Percentiles rank a stretch among this genome's conserved stretches.
phyloP scores from a whole-genome alignment of 1,140 invertebrate genomes.

The Oedothorax gibbosus region DNA sequence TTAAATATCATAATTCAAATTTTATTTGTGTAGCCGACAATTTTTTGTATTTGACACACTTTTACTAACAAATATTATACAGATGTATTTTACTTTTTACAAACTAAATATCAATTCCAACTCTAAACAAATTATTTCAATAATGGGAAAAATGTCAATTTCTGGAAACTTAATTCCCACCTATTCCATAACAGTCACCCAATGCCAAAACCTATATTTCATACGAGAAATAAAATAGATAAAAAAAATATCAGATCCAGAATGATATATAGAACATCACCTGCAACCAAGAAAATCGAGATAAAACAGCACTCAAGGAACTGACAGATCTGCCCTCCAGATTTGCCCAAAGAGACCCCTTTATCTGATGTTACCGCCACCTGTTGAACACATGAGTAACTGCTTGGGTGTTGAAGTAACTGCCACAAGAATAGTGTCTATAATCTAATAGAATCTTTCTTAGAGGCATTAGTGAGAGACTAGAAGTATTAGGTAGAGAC shows the following conservation, averaged over 20 bases:
- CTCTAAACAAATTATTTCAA: no score
- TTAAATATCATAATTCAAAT: no score
- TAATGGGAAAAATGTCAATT: no score
- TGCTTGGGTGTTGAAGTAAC: constrained; percentile 16
- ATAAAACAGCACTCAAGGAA: constrained; percentile 33
- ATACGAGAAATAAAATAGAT: no score
- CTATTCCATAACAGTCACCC: no score
- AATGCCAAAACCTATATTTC: no score
- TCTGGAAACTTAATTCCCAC: no score
- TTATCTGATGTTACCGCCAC: constrained; percentile 53
- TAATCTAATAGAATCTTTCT: constrained; percentile 33
- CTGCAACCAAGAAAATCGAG: constrained; percentile 5
- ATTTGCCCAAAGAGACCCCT: constrained; percentile 47
- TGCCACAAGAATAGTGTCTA: background rate
- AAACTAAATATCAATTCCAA: no score
- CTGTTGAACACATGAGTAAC: constrained; percentile 47
- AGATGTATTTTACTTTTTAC: no score
- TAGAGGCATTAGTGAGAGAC: constrained; percentile 41
- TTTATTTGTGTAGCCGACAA: no score
- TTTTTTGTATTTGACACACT: no score
- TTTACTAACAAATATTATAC: no score
- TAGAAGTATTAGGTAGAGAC: constrained; percentile 37
- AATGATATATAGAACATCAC: constrained; percentile 45
- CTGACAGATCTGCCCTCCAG: constrained; percentile 56
- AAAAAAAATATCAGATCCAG: background rate